Conservation (phyloP, 2,797 vertebrate genomes). For the Botia almorhae region DNA sequence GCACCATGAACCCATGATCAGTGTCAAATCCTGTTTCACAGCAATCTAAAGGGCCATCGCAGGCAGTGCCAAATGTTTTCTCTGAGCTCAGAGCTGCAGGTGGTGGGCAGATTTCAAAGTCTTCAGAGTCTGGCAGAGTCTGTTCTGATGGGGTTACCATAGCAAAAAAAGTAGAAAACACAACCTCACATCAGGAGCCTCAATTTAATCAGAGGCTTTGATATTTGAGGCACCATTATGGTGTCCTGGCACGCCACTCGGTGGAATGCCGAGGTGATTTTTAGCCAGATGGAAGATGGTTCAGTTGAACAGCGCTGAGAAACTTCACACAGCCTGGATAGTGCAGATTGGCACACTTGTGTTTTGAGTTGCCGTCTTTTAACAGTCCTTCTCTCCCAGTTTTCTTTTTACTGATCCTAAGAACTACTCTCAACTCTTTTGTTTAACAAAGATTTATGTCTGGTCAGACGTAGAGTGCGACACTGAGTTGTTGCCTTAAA, state of each 20-base stretch:
- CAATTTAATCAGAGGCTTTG: conserved; percentile 52
- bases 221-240: conserved; percentile 45
- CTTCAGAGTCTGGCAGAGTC: conserved; percentile 12
- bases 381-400: conserved; percentile 36
- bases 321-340: conserved; percentile 52
- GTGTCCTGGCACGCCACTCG: conserved; percentile 45
- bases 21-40: conserved; percentile 22
- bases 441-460: conserved; percentile 61
- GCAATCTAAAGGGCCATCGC: conserved; percentile 8
- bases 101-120: conserved; percentile 43
- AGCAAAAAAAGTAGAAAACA: conserved; percentile 47
- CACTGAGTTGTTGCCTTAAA: conserved; percentile 61
- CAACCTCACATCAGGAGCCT: conserved; percentile 49
- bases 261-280: conserved; percentile 50
- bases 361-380: conserved; percentile 27
- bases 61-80: neutral
- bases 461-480: conserved; percentile 49
- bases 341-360: conserved; percentile 32
- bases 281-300: conserved; percentile 54
- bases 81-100: conserved; percentile 39
- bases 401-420: conserved; percentile 47
- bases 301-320: conserved; percentile 47
- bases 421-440: conserved; percentile 53
- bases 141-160: conserved; percentile 36
- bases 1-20: conserved; percentile 1